phyloP scores from a whole-genome alignment of 2,797 vertebrate species.

The Ptychadena robeensis region DNA sequence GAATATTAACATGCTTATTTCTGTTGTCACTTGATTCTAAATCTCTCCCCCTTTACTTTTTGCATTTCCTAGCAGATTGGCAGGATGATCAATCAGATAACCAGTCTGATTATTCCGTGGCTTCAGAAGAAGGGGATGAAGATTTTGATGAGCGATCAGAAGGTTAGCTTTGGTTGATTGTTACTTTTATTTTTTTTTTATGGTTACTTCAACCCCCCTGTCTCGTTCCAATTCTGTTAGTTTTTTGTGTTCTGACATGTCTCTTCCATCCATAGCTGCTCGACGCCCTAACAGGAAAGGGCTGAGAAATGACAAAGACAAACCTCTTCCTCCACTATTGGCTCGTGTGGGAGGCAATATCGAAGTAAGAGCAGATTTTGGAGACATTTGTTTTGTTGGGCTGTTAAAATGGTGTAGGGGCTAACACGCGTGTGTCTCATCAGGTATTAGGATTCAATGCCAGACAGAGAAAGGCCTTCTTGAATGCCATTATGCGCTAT shows the following conservation, averaged over 20 bases:
- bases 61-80: slow-evolving; percentile 91
- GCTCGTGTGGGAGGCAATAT: slow-evolving; percentile 98
- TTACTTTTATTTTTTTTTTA: no score
- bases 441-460: slow-evolving; percentile 97
- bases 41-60: no score
- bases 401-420: no score
- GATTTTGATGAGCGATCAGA: slow-evolving; percentile 96
- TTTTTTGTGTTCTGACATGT: no score
- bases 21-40: background rate
- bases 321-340: slow-evolving; percentile 93
- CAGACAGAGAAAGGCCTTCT: slow-evolving; percentile 95
- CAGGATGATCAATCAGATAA: slow-evolving; percentile 99
- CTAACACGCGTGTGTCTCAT: background rate
- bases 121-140: slow-evolving; percentile 96
- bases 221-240: no score
- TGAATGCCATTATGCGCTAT: slow-evolving; percentile 98
- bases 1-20: no score
- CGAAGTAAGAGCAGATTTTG: slow-evolving; percentile 78
- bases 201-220: no score
- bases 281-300: slow-evolving; percentile 94
- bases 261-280: slow-evolving; percentile 73
- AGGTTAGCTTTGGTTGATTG: slow-evolving; percentile 75
- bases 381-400: background rate
- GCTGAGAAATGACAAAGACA: slow-evolving; percentile 95
- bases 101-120: slow-evolving; percentile 98